phyloP scores from a whole-genome alignment of 2,888 invertebrate species.

The Acronicta aceris region DNA sequence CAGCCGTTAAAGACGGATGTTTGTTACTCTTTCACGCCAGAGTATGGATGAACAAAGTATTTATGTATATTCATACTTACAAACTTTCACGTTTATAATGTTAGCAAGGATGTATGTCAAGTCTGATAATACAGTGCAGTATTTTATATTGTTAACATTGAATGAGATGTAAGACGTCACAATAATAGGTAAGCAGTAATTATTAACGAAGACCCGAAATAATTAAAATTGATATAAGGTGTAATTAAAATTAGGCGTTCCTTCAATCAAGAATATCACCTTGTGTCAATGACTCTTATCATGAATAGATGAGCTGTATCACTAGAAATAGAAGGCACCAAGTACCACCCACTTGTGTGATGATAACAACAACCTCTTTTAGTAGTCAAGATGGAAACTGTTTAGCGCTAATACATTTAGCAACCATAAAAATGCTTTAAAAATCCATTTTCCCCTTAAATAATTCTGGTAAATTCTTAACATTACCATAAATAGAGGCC shows the following conservation, averaged over 20 bases:
- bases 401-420: neutral
- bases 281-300: neutral
- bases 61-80: too few relatives aligned
- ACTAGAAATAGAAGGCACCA: slow-evolving; percentile 2
- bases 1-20: too few relatives aligned
- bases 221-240: neutral
- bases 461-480: slow-evolving; percentile 34
- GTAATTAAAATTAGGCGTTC: neutral
- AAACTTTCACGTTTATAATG: too few relatives aligned
- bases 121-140: slow-evolving; percentile 37
- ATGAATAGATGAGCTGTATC: neutral
- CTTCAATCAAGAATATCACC: neutral
- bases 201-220: neutral
- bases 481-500: slow-evolving; percentile 48
- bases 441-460: slow-evolving; percentile 4
- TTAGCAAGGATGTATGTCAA: slow-evolving; percentile 49
- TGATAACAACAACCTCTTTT: slow-evolving; percentile 3
- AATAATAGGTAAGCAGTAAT: slow-evolving; percentile 6
- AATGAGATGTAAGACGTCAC: slow-evolving; percentile 41
- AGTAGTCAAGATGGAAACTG: neutral
- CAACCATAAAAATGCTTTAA: too few relatives aligned
- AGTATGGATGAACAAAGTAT: too few relatives aligned
- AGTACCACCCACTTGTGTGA: neutral
- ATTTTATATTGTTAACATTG: slow-evolving; percentile 45
- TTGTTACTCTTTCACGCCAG: too few relatives aligned